Conservation (phyloP, 2,888 invertebrate genomes). For the Hirtodrosophila duncani region DNA sequence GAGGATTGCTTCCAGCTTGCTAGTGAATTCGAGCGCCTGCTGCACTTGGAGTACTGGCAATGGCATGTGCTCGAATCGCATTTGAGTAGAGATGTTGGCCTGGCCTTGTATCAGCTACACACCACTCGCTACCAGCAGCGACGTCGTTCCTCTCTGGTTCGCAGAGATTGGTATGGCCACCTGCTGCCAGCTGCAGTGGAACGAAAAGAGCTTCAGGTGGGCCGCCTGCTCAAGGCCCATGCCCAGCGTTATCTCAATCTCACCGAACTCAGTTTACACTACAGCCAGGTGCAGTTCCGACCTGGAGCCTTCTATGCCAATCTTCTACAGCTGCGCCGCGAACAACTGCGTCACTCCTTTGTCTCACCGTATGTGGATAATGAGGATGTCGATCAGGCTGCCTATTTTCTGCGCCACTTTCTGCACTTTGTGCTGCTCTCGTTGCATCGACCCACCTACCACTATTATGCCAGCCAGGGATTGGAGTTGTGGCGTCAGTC, state of each 20-base stretch:
- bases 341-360: conserved; percentile 53
- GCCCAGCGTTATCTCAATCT: conserved; percentile 61
- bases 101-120: conserved; percentile 71
- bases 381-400: conserved; percentile 67
- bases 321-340: conserved; percentile 55
- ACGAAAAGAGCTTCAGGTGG: conserved; percentile 70
- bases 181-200: conserved; percentile 53
- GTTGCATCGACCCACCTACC: conserved; percentile 67
- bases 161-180: conserved; percentile 64
- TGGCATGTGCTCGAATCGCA: conserved; percentile 61
- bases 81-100: conserved; percentile 64
- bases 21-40: conserved; percentile 66
- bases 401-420: conserved; percentile 71
- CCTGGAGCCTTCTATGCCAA: conserved; percentile 49
- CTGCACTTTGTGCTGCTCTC: conserved; percentile 66
- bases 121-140: conserved; percentile 73
- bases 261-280: conserved; percentile 37
- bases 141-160: conserved; percentile 48
- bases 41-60: conserved; percentile 74
- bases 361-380: conserved; percentile 54
- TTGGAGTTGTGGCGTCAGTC: conserved; percentile 70
- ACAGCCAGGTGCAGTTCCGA: conserved; percentile 26
- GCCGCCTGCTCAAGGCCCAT: conserved; percentile 58
- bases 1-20: conserved; percentile 61
- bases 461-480: conserved; percentile 74